Evolutionary conservation across 2,888 invertebrate species (phyloP).

Genomic region (Anaspis maculata): DNA sequence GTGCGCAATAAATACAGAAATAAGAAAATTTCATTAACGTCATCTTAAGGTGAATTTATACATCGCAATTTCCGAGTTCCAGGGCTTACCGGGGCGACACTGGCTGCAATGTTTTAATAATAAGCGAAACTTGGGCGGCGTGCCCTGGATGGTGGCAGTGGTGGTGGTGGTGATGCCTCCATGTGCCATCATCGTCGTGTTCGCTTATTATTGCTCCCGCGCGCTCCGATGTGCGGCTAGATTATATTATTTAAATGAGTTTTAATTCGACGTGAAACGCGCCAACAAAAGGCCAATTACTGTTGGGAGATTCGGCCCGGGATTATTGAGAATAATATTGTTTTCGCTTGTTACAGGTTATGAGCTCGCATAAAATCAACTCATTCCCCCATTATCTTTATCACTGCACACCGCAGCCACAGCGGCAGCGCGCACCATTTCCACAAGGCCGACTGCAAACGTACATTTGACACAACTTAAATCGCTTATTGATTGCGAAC

Average conservation of each 20-base stretch:
- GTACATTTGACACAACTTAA: too few species aligned
- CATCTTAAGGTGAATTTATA: conserved; percentile 50
- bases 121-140: conserved; percentile 32
- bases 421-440: too few species aligned
- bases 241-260: conserved; percentile 41
- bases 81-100: conserved; percentile 37
- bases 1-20: conserved; percentile 43
- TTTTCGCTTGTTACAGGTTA: conserved; percentile 24
- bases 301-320: conserved; percentile 24
- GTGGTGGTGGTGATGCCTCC: too few species aligned
- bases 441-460: too few species aligned
- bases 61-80: conserved; percentile 45
- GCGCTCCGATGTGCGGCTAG: conserved; percentile 18
- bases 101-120: conserved; percentile 41
- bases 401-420: conserved; percentile 25
- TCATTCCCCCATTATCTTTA: conserved; percentile 28
- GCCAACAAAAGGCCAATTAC: conserved; percentile 36
- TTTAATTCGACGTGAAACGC: conserved; percentile 36
- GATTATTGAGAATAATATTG: conserved; percentile 28
- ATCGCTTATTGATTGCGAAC: conserved; percentile 29
- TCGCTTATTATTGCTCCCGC: too few species aligned
- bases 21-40: conserved; percentile 51
- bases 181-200: too few species aligned
- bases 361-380: conserved; percentile 29
- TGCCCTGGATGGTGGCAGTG: conserved; percentile 2